Percentiles rank a stretch among this genome's conserved stretches.
Evolutionary conservation across 2,797 vertebrate genomes (phyloP).

Genomic region (Pygocentrus nattereri): DNA sequence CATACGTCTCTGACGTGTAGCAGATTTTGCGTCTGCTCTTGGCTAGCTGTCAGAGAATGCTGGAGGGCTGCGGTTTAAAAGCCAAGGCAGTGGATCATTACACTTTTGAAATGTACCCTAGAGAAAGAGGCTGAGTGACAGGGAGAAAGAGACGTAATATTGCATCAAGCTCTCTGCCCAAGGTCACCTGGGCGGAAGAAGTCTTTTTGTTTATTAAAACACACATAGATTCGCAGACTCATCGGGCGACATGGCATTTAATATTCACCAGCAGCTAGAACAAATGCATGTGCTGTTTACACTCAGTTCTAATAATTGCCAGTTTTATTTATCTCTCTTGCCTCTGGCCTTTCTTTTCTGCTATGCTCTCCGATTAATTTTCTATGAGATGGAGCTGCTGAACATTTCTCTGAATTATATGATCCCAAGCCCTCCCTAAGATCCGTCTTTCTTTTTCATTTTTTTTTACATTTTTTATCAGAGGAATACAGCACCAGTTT

Average conservation of each 20-base stretch:
- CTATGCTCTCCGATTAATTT: constrained; percentile 22
- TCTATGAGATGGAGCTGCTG: constrained; percentile 4
- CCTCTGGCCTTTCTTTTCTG: constrained; percentile 9
- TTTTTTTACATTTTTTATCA: neutral
- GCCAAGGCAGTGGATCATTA: neutral
- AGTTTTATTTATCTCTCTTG: neutral
- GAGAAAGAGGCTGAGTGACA: neutral
- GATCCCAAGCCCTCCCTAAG: neutral
- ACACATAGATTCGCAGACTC: no score
- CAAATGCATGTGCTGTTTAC: neutral
- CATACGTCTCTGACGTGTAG: constrained; percentile 1
- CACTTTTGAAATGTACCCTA: constrained; percentile 15
- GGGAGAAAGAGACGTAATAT: neutral
- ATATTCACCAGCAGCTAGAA: constrained; percentile 9
- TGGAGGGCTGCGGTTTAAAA: constrained; percentile 23
- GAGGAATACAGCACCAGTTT: neutral
- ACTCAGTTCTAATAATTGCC: constrained; percentile 1
- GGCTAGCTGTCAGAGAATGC: constrained; percentile 23
- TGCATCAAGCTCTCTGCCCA: neutral
- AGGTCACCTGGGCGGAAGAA: constrained; percentile 9
- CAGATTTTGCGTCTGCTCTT: constrained; percentile 9
- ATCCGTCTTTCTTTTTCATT: neutral
- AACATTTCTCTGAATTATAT: neutral
- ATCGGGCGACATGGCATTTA: neutral
- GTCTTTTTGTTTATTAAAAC: neutral